Evolutionary conservation across 2,797 vertebrate species (phyloP).

Genomic region (Acrocephalus scirpaceus): DNA sequence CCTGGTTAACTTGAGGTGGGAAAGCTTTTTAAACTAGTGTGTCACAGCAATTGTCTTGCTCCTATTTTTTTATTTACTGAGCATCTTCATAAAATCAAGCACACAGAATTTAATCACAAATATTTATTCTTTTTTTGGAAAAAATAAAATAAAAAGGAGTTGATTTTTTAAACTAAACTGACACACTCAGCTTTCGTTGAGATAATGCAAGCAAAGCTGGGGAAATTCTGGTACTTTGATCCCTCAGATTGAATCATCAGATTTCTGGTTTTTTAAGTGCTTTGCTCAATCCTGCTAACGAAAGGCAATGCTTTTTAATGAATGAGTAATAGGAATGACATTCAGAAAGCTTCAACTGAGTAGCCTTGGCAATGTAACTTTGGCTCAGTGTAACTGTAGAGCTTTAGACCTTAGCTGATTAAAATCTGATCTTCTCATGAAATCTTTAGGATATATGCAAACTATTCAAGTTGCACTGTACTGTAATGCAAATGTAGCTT

Average conservation of each 20-base stretch:
- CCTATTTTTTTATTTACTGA: not conserved
- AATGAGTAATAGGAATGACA: not conserved
- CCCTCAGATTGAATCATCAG: not conserved
- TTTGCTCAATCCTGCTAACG: not conserved
- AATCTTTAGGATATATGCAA: not conserved
- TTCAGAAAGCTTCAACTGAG: not conserved
- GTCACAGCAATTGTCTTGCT: not conserved
- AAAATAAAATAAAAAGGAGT: not conserved
- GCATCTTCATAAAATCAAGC: not conserved
- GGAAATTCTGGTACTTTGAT: not conserved
- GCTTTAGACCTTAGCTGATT: not conserved
- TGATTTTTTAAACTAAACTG: not conserved
- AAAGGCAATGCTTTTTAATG: not conserved
- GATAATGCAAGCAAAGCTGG: not conserved
- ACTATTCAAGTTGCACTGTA: not conserved
- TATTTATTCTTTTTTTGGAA: not conserved
- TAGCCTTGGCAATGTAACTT: not conserved
- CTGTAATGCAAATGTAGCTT: not conserved
- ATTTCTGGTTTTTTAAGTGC: not conserved
- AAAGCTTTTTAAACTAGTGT: not conserved
- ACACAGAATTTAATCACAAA: not conserved
- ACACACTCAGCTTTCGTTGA: not conserved
- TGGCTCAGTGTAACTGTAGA: not conserved
- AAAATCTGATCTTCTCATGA: not conserved
- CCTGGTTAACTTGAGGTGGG: accelerated